These are phyloP conservation scores for Brachypodius melanocephalos DNA, from an alignment of 2,113 vertebrate genomes.

Conservation along the genomic window DNA sequence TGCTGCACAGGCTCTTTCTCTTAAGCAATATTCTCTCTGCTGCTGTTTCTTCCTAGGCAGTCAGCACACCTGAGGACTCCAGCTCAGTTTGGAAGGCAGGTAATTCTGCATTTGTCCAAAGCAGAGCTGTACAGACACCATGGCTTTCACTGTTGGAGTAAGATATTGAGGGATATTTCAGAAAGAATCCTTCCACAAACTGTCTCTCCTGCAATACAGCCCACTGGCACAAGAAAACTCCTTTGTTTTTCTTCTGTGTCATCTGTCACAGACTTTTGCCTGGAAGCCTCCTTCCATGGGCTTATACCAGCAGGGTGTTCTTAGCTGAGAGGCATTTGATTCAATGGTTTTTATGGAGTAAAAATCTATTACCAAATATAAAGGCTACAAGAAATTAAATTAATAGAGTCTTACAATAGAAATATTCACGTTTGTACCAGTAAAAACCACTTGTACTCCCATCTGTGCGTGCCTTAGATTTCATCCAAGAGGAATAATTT, in stretches of 20 bases:
- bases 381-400: not conserved
- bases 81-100: not conserved
- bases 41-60: not conserved
- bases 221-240: not conserved
- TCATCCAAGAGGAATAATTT: not conserved
- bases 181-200: not conserved
- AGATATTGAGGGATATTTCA: not conserved
- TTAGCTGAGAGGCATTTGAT: not conserved
- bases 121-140: accelerated
- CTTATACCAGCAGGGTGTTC: not conserved
- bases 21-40: not conserved
- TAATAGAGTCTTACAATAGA: not conserved
- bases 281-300: not conserved
- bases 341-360: not conserved
- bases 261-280: not conserved
- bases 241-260: not conserved
- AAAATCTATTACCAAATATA: not conserved
- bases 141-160: not conserved
- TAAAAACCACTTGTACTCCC: not conserved
- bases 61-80: not conserved
- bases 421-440: not conserved
- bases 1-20: not conserved
- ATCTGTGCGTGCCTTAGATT: not conserved
- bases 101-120: not conserved
- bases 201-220: not conserved